Percentiles rank a stretch among this genome's conserved stretches.
Conservation (phyloP, 2,113 vertebrate species). For the Azemiops feae region DNA sequence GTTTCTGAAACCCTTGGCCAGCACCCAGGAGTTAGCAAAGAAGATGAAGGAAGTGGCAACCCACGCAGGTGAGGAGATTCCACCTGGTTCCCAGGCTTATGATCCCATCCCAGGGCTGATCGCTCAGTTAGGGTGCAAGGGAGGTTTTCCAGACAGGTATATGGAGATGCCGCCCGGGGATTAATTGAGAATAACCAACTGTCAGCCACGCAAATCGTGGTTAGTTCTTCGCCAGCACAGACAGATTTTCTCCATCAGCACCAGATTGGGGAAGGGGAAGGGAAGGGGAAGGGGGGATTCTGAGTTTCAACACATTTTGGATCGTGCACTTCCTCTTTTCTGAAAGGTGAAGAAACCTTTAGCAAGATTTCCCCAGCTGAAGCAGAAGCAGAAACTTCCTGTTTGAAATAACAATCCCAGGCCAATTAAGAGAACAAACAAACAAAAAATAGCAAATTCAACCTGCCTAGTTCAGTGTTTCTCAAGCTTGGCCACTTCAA, state of each 20-base stretch:
- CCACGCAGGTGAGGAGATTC: neutral
- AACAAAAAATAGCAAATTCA: neutral
- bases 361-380: neutral
- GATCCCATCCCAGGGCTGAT: neutral
- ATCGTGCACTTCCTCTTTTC: neutral
- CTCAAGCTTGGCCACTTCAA: too few species aligned
- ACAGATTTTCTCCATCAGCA: neutral
- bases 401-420: neutral
- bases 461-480: too few species aligned
- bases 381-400: neutral
- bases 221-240: too few species aligned
- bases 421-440: neutral
- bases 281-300: too few species aligned
- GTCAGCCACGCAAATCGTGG: neutral
- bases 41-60: neutral
- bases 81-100: neutral
- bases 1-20: neutral
- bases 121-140: neutral
- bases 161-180: neutral
- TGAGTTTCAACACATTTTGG: neutral
- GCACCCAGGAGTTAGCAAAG: neutral
- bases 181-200: neutral
- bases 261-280: neutral
- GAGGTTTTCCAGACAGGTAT: neutral
- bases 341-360: neutral